These are phyloP conservation scores for Propithecus coquereli DNA, from an alignment of 2,113 vertebrate genomes.

Conservation along the genomic window DNA sequence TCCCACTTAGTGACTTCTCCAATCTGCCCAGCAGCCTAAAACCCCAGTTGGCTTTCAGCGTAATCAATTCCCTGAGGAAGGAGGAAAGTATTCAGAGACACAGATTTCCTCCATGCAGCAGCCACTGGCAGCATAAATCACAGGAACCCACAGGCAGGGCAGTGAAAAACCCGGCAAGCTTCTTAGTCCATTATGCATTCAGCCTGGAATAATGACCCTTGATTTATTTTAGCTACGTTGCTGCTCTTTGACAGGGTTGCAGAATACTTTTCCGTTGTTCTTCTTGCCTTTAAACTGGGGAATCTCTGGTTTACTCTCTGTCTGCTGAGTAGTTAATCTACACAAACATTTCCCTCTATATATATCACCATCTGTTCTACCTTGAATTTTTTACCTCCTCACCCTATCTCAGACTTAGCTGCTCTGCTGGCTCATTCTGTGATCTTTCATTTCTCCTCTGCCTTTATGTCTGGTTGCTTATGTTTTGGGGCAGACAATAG, in stretches of 20 bases:
- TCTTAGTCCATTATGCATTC: constrained; percentile 64
- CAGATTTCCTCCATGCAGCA: constrained; percentile 53
- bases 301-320: constrained; percentile 67
- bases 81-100: constrained; percentile 49
- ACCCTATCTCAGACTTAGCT: constrained; percentile 70
- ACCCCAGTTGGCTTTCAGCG: not conserved
- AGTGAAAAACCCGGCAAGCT: constrained; percentile 65
- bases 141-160: not conserved
- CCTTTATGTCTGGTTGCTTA: constrained; percentile 85
- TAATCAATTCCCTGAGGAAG: constrained; percentile 50
- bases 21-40: not conserved
- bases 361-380: constrained; percentile 75
- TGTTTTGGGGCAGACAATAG: constrained; percentile 88
- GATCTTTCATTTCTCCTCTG: constrained; percentile 89
- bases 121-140: constrained; percentile 48
- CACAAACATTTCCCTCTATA: constrained; percentile 46
- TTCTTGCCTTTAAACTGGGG: constrained; percentile 20
- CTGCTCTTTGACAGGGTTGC: constrained; percentile 68
- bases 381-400: constrained; percentile 73
- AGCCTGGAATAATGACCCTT: constrained; percentile 68
- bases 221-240: constrained; percentile 74
- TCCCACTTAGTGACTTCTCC: not conserved
- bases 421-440: constrained; percentile 84
- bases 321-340: constrained; percentile 64
- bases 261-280: constrained; percentile 58